phyloP scores from a whole-genome alignment of 2,113 vertebrate species.

The Chaenocephalus aceratus region DNA sequence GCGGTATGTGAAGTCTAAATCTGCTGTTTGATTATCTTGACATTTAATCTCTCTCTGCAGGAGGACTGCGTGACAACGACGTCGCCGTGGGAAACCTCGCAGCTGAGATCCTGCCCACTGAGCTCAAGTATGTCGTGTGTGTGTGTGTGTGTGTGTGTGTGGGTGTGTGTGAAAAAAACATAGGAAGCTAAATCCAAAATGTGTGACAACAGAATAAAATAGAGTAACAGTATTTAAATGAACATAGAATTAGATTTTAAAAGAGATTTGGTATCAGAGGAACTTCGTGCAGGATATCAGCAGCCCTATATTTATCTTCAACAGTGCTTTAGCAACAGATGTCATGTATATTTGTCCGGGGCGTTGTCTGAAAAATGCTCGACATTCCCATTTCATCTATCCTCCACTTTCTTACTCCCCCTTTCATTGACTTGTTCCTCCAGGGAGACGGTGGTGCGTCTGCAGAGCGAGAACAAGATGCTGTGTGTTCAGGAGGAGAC shows the following conservation, averaged over 20 bases:
- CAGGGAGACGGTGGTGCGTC: slow-evolving; percentile 89
- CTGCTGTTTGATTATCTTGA: neutral
- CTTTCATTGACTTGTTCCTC: neutral
- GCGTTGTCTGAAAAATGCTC: slow-evolving; percentile 16
- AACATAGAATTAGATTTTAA: slow-evolving; percentile 14
- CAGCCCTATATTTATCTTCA: slow-evolving; percentile 7
- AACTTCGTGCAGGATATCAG: neutral
- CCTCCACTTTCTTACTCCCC: neutral
- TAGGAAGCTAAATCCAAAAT: too few relatives aligned
- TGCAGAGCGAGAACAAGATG: slow-evolving; percentile 92
- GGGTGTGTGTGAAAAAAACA: neutral
- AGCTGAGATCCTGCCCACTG: slow-evolving; percentile 90
- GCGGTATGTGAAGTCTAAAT: neutral
- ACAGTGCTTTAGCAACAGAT: slow-evolving; percentile 22
- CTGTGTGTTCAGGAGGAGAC: slow-evolving; percentile 89
- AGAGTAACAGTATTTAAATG: too few relatives aligned
- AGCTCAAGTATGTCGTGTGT: slow-evolving; percentile 85
- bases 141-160: neutral
- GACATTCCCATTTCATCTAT: slow-evolving; percentile 8
- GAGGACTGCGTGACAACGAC: slow-evolving; percentile 74
- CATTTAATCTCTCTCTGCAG: slow-evolving; percentile 65
- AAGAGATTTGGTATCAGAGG: neutral
- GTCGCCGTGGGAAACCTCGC: slow-evolving; percentile 87
- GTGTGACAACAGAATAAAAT: too few relatives aligned
- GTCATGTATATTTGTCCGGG: slow-evolving; percentile 37